Conservation (phyloP, 2,113 vertebrate species). For the pig (Sus scrofa) region DNA sequence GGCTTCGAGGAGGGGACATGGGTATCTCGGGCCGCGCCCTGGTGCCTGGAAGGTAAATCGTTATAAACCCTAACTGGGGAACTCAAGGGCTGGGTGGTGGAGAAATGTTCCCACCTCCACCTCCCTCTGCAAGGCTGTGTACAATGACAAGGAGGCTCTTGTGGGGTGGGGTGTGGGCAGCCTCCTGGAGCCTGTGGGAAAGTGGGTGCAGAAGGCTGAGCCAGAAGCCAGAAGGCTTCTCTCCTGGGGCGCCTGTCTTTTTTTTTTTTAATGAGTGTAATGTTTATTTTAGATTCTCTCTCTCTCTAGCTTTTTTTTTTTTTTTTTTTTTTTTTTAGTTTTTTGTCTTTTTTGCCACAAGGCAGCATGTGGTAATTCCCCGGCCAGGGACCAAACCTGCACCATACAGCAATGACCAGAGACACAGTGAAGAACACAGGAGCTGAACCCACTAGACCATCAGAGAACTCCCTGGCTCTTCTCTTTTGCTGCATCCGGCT, state of each 20-base stretch:
- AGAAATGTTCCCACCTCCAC: fast-evolving
- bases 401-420: too few relatives aligned
- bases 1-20: neutral
- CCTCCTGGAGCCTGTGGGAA: slow-evolving; percentile 6
- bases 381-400: too few relatives aligned
- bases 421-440: too few relatives aligned
- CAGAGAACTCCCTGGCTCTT: neutral
- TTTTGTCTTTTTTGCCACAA: too few relatives aligned
- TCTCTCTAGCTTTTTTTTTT: too few relatives aligned
- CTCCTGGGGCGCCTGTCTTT: neutral
- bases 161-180: fast-evolving
- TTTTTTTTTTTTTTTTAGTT: too few relatives aligned
- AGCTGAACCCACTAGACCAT: too few relatives aligned
- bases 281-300: too few relatives aligned
- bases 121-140: neutral
- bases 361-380: too few relatives aligned
- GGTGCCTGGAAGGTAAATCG: neutral
- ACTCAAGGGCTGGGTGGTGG: fast-evolving
- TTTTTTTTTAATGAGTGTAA: too few relatives aligned
- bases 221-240: neutral
- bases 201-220: fast-evolving
- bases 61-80: neutral
- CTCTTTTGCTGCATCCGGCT: neutral
- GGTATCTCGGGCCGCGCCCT: neutral
- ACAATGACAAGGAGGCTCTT: neutral